Percentiles rank a stretch among this genome's conserved stretches.
Evolutionary conservation across 2,888 invertebrate species (phyloP).

Genomic region (Drosophila antonietae): DNA sequence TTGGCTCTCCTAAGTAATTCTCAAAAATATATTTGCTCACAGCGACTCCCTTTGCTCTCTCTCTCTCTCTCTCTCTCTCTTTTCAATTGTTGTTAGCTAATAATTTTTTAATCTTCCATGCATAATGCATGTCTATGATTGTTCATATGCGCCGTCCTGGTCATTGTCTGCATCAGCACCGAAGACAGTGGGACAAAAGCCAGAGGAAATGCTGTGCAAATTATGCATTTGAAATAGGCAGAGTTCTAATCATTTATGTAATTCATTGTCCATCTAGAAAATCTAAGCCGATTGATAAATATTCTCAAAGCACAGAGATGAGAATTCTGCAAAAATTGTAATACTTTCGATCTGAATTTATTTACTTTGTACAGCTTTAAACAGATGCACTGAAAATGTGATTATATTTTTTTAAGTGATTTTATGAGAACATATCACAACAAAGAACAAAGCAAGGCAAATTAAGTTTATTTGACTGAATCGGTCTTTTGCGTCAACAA

Average conservation of each 20-base stretch:
- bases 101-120: slow-evolving; percentile 76
- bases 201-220: not conserved
- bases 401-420: too few relatives aligned
- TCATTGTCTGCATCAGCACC: slow-evolving; percentile 49
- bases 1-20: slow-evolving; percentile 15
- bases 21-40: slow-evolving; percentile 9
- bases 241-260: not conserved
- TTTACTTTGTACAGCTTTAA: too few relatives aligned
- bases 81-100: slow-evolving; percentile 62
- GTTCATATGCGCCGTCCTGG: slow-evolving; percentile 52
- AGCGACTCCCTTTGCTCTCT: not conserved
- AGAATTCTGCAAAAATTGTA: too few relatives aligned
- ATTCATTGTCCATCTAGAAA: not conserved
- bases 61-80: not conserved
- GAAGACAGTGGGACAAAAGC: slow-evolving; percentile 21
- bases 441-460: too few relatives aligned
- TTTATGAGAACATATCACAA: too few relatives aligned
- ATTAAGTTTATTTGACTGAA: too few relatives aligned
- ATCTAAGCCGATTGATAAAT: too few relatives aligned
- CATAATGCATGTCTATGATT: slow-evolving; percentile 72
- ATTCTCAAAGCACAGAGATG: too few relatives aligned
- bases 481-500: too few relatives aligned
- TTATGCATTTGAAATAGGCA: not conserved
- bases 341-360: too few relatives aligned
- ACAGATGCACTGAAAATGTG: too few relatives aligned